Conservation (phyloP, 2,797 vertebrate species). For the Alauda arvensis region DNA sequence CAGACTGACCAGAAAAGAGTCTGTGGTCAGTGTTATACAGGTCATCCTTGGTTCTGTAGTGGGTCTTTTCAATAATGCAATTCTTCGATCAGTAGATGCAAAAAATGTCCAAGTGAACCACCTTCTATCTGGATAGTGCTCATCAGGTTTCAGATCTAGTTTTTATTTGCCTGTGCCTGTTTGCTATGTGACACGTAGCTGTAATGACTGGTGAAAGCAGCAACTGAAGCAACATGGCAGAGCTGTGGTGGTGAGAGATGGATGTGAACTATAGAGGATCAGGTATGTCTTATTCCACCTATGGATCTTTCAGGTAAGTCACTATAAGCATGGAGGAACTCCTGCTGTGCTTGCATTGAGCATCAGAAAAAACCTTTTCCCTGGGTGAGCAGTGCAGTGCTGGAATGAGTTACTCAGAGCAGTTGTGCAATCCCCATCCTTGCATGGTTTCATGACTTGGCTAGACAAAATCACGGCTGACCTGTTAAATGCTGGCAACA, state of each 20-base stretch:
- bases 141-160: not conserved
- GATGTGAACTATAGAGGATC: not conserved
- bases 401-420: not conserved
- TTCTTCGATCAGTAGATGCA: not conserved
- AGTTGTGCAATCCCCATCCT: not conserved
- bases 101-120: not conserved
- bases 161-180: not conserved
- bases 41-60: not conserved
- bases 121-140: not conserved
- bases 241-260: not conserved
- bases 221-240: not conserved
- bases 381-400: not conserved
- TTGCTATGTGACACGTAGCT: accelerated
- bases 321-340: not conserved
- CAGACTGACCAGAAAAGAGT: not conserved
- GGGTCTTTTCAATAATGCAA: not conserved
- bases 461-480: slow-evolving; percentile 14
- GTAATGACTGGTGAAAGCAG: not conserved
- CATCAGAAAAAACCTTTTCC: not conserved
- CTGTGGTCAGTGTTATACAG: not conserved
- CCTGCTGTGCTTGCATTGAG: not conserved
- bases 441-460: not conserved
- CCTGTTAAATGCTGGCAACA: not conserved
- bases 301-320: not conserved
- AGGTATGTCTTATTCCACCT: not conserved